Conservation (phyloP, 2,113 vertebrate species). For the Pao palembangensis region DNA sequence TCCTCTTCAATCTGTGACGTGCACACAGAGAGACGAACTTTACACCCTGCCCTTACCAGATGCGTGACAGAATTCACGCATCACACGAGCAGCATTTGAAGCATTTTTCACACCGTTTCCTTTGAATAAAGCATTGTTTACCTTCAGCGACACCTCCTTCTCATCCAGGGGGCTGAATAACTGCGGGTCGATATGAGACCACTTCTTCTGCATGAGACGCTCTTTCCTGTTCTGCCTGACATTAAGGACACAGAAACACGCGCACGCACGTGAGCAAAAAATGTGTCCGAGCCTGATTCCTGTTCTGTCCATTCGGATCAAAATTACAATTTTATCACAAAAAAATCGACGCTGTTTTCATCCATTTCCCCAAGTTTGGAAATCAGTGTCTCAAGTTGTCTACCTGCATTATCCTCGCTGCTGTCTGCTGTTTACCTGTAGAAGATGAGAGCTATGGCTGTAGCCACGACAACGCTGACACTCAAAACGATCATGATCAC, state of each 20-base stretch:
- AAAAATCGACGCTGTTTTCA: background rate
- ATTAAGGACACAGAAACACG: constrained; percentile 4
- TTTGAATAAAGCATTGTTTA: constrained; percentile 47
- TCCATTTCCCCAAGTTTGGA: background rate
- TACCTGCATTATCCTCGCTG: background rate
- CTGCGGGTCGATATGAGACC: constrained; percentile 88
- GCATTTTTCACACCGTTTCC: too few relatives aligned
- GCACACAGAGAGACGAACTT: constrained; percentile 9
- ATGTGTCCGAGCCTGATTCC: background rate
- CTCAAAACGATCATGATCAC: constrained; percentile 86
- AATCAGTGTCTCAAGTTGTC: background rate
- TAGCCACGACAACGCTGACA: constrained; percentile 78
- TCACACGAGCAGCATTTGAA: background rate
- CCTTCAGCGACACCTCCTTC: constrained; percentile 88
- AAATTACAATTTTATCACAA: background rate
- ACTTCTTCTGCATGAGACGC: constrained; percentile 81
- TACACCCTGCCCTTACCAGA: too few relatives aligned
- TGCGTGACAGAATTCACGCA: background rate
- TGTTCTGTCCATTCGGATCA: background rate
- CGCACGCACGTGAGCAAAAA: background rate
- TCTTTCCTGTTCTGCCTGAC: constrained; percentile 86
- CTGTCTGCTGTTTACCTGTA: constrained; percentile 79
- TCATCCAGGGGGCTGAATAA: constrained; percentile 85
- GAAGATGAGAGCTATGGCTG: constrained; percentile 84
- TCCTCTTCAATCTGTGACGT: constrained; percentile 89